Base-by-base conservation (phyloP, 2,888 invertebrate species). In the Cancer borealis region DNA sequence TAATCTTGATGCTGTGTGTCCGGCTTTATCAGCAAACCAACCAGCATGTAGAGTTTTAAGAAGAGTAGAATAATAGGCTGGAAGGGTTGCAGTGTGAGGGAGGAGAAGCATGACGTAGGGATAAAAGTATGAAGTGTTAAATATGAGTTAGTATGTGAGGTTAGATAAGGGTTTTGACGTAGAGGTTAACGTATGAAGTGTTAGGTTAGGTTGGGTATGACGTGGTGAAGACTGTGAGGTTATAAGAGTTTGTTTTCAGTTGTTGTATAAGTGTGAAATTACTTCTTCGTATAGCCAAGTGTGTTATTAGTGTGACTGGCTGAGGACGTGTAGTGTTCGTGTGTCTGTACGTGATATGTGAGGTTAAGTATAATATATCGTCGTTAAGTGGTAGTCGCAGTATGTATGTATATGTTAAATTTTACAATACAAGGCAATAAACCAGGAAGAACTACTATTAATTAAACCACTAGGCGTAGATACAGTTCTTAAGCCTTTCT, bases 1-100 rank as follows among this genome's bases (percentile, higher is more conserved):
- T 79, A 79, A 79, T 79, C 79, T 79, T 79, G 79, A 79, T 79
- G 30, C 30, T 3, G 79, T 10, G 79, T 79, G 79, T 79, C 79
- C 79, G 30, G 79, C 10, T 12, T 79, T 30, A 79, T 79, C 79
- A 79, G 30, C 79, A 79, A 10, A 26, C 30, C 79, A 8, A 79
- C 30, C 79, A 30, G 30, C 30, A 30, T 30, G 79, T 30, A 30
- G 79, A 8, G 79, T 30, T 79, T 79, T 10, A 14, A 14, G 79
- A 30, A 12, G 30, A 30, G 79, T 30, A 26, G 26, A 66, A 79
- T 26, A 79, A 79, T 79, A 79, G 79, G 21, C 30, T 1, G n/a
- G 66, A n/a, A 66, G n/a, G 66, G 66, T 66, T 66, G 2, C 5
- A 66, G 66, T 66, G 66, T 66, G n/a, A n/a, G 66, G 66, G n/a